Evolutionary conservation across 2,888 invertebrate genomes (phyloP).

Genomic region (Spatulosminthurus flaviceps): DNA sequence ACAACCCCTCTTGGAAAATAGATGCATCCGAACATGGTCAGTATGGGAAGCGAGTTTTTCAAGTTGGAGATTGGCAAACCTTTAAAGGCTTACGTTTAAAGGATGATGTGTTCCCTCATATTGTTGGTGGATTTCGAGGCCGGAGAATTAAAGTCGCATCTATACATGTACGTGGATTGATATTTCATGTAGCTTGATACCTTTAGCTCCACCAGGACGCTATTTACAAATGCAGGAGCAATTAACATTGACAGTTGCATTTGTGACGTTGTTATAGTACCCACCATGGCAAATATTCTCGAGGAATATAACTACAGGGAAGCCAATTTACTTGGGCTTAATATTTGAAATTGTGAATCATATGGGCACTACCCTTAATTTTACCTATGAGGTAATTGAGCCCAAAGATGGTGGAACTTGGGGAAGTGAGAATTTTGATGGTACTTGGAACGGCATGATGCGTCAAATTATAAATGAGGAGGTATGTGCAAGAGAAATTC

Average conservation of each 20-base stretch:
- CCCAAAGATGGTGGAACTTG: constrained; percentile 63
- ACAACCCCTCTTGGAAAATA: constrained; percentile 52
- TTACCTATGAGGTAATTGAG: constrained; percentile 72
- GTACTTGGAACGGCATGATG: constrained; percentile 67
- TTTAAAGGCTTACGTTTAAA: constrained; percentile 56
- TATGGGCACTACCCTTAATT: constrained; percentile 80
- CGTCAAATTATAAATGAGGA: constrained; percentile 69
- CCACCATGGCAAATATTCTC: constrained; percentile 87
- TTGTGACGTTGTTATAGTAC: constrained; percentile 70
- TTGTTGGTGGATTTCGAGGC: constrained; percentile 80
- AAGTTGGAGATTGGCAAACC: constrained; percentile 58
- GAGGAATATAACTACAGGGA: constrained; percentile 68
- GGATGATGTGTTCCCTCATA: constrained; percentile 82
- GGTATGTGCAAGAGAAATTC: constrained; percentile 62
- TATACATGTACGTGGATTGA: constrained; percentile 74
- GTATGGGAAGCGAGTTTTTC: constrained; percentile 58
- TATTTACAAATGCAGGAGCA: no score
- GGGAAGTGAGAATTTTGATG: constrained; percentile 63
- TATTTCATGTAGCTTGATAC: no score
- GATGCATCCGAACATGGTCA: constrained; percentile 59
- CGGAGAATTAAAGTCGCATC: constrained; percentile 78
- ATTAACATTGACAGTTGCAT: no score
- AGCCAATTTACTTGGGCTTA: constrained; percentile 74
- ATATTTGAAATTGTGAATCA: constrained; percentile 83
- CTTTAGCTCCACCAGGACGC: no score